Conservation (phyloP, 2,797 vertebrate genomes). For the Parauchenoglanis ngamensis region DNA sequence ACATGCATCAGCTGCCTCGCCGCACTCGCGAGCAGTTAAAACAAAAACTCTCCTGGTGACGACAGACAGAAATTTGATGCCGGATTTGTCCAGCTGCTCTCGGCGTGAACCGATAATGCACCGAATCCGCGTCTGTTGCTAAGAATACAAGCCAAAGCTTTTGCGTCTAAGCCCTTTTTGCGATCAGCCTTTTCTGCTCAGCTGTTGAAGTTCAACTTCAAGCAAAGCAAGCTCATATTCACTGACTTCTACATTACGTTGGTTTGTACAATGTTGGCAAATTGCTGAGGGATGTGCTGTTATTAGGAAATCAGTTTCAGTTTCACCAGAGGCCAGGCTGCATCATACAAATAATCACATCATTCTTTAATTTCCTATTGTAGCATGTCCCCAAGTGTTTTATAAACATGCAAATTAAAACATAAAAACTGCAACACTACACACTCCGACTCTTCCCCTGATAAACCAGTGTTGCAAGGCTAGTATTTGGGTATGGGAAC, state of each 20-base stretch:
- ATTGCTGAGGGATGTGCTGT: not conserved
- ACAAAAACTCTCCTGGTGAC: not conserved
- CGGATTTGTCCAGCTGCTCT: slow-evolving; percentile 24
- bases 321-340: not conserved
- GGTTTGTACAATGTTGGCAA: not conserved
- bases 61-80: not conserved
- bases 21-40: not conserved
- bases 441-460: not conserved
- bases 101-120: not conserved
- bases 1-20: not conserved
- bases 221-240: not conserved
- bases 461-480: not conserved
- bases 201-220: not conserved
- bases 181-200: not conserved
- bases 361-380: not conserved
- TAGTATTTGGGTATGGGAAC: not conserved
- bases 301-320: not conserved
- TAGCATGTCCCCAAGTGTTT: not conserved
- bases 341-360: not conserved
- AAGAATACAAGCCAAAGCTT: slow-evolving; percentile 9
- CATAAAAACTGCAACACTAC: not conserved
- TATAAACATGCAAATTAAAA: not conserved
- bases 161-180: not conserved
- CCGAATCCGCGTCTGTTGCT: not conserved
- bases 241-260: not conserved